These are phyloP conservation scores for Ptychochromis oligacanthus DNA, from an alignment of 2,113 vertebrate species.

Conservation along the genomic window DNA sequence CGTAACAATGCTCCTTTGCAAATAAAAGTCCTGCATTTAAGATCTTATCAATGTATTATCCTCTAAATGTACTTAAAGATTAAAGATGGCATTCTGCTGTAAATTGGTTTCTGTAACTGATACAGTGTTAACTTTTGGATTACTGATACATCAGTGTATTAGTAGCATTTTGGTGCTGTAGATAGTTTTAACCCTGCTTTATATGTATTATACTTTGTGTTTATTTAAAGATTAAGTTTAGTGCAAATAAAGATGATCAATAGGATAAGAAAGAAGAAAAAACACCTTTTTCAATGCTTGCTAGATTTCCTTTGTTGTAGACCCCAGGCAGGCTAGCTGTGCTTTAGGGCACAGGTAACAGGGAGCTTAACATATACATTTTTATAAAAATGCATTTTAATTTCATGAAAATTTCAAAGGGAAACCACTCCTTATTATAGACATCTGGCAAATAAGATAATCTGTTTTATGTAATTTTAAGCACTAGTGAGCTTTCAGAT, in stretches of 20 bases:
- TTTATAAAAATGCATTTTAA: background rate
- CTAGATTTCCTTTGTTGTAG: no score
- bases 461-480: background rate
- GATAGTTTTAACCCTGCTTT: background rate
- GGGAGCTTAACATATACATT: background rate
- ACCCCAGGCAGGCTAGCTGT: background rate
- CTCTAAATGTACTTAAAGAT: background rate
- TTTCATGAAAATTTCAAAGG: background rate
- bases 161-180: background rate
- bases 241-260: background rate
- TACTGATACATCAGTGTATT: background rate
- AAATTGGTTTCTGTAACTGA: background rate
- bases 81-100: background rate
- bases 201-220: background rate
- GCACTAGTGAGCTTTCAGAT: background rate
- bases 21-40: background rate
- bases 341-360: background rate
- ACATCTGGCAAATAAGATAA: background rate
- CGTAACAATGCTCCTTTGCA: background rate
- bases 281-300: background rate
- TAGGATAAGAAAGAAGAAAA: background rate
- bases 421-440: background rate
- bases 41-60: background rate
- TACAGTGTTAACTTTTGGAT: background rate
- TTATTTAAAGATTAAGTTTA: background rate